Evolutionary conservation across 2,113 vertebrate genomes (phyloP).

Genomic region (Myotis brandtii): DNA sequence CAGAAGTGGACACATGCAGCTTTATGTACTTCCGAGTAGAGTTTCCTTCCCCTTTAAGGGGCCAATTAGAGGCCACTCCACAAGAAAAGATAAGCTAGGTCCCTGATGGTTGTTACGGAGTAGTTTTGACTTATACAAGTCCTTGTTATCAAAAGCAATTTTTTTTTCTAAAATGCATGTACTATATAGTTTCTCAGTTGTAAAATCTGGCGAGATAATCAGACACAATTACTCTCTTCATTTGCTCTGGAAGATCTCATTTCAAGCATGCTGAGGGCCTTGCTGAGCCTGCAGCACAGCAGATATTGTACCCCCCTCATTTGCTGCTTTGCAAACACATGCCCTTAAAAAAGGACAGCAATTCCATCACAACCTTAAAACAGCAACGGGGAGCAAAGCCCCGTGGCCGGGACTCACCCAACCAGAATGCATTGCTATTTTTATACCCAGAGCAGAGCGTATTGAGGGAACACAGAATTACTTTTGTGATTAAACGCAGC

Average conservation of each 20-base stretch:
- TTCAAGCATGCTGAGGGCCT: neutral
- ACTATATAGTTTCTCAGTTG: neutral
- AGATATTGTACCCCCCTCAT: neutral
- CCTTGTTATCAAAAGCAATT: constrained; percentile 48
- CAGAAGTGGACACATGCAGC: neutral
- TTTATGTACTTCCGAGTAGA: neutral
- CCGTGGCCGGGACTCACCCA: neutral
- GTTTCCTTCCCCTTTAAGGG: neutral
- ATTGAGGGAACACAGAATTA: constrained; percentile 70
- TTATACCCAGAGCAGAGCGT: constrained; percentile 20
- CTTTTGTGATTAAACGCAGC: constrained; percentile 76
- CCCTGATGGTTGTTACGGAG: neutral
- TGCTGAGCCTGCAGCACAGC: neutral
- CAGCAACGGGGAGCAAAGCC: constrained; percentile 45
- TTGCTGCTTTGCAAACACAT: neutral
- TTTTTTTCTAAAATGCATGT: neutral
- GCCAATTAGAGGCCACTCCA: neutral
- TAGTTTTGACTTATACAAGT: constrained; percentile 24
- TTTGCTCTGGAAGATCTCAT: constrained; percentile 23
- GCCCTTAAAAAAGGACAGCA: constrained; percentile 12
- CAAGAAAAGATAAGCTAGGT: neutral
- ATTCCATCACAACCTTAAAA: neutral
- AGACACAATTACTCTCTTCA: constrained; percentile 22
- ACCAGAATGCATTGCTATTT: constrained; percentile 71
- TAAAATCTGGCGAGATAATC: constrained; percentile 63